Percentiles rank a stretch among this genome's conserved stretches.
Evolutionary conservation across 2,888 invertebrate genomes (phyloP).

Genomic region (Hydriomena furcata): DNA sequence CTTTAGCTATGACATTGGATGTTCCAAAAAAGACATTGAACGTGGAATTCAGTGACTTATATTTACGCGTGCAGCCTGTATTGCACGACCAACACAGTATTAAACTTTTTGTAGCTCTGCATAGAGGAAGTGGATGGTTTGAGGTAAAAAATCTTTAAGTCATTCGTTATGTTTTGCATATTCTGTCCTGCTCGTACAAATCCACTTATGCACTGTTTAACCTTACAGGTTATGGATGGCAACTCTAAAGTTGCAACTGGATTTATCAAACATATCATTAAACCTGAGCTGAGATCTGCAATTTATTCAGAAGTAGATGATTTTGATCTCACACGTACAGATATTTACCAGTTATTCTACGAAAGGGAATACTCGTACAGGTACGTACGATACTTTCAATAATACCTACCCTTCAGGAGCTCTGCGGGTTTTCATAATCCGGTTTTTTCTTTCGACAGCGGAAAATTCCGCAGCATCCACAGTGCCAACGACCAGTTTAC

Average conservation of each 20-base stretch:
- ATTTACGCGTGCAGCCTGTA: conserved; percentile 82
- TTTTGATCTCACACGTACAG: conserved; percentile 1
- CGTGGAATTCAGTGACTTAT: conserved; percentile 86
- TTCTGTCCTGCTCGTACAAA: too few relatives aligned
- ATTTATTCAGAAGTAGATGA: neutral
- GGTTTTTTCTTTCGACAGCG: conserved; percentile 38
- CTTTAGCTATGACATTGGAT: conserved; percentile 81
- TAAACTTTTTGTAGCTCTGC: conserved; percentile 80
- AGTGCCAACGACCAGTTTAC: conserved; percentile 37
- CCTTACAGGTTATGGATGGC: conserved; percentile 16
- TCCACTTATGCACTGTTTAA: too few relatives aligned
- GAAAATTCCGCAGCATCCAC: conserved; percentile 46
- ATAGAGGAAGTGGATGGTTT: conserved; percentile 83
- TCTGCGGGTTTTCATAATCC: neutral
- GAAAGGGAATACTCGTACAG: conserved; percentile 24
- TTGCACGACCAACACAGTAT: conserved; percentile 72
- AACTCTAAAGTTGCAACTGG: conserved; percentile 18
- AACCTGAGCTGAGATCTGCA: neutral
- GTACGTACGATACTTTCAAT: conserved; percentile 1
- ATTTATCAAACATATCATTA: conserved; percentile 13
- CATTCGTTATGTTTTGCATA: too few relatives aligned
- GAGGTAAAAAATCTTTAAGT: conserved; percentile 60
- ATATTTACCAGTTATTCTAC: conserved; percentile 21
- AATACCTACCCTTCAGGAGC: too few relatives aligned
- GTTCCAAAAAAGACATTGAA: conserved; percentile 84